A percentile compares a stretch with the other conserved stretches of the same genome.
These are phyloP conservation scores for Drosophila eugracilis DNA, from an alignment of 1,140 invertebrate species.

Conservation along the genomic window DNA sequence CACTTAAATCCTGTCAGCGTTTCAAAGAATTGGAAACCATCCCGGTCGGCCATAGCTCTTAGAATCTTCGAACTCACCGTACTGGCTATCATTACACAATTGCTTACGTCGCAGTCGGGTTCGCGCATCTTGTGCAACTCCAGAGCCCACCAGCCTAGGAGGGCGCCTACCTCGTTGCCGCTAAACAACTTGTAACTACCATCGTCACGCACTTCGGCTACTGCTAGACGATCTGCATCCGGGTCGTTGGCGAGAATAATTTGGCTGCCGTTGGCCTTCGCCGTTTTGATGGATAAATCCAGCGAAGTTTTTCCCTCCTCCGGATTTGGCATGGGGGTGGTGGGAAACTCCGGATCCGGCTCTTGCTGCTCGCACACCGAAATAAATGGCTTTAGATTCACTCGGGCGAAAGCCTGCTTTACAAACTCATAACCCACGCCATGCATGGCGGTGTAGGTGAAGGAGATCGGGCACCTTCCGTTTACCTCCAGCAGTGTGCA, in stretches of 20 bases:
- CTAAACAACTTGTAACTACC: constrained; percentile 96
- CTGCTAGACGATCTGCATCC: constrained; percentile 97
- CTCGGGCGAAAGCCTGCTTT: constrained; percentile 89
- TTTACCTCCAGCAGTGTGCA: constrained; percentile 20
- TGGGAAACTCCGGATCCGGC: constrained; percentile 97
- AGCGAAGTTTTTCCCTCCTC: constrained; percentile 97
- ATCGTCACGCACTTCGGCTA: constrained; percentile 91
- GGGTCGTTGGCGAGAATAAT: constrained; percentile 99
- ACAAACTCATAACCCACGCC: constrained; percentile 96
- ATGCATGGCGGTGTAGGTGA: constrained; percentile 97
- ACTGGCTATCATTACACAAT: constrained; percentile 94
- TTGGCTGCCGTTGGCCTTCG: constrained; percentile 88
- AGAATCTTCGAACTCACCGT: constrained; percentile 99
- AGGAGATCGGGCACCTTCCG: constrained; percentile 49
- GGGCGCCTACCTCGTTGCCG: constrained; percentile 97
- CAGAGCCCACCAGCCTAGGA: constrained; percentile 98
- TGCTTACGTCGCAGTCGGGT: constrained; percentile 85
- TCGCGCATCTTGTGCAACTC: constrained; percentile 86
- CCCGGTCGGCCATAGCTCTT: constrained; percentile 91
- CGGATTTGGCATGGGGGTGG: constrained; percentile 98
- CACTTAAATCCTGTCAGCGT: constrained; percentile 99
- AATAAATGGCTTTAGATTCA: constrained; percentile 91
- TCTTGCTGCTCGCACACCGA: constrained; percentile 94
- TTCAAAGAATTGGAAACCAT: constrained; percentile 95
- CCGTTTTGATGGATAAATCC: constrained; percentile 93